These are phyloP conservation scores for Knipowitschia caucasica DNA, from an alignment of 2,797 vertebrate species.

Conservation along the genomic window DNA sequence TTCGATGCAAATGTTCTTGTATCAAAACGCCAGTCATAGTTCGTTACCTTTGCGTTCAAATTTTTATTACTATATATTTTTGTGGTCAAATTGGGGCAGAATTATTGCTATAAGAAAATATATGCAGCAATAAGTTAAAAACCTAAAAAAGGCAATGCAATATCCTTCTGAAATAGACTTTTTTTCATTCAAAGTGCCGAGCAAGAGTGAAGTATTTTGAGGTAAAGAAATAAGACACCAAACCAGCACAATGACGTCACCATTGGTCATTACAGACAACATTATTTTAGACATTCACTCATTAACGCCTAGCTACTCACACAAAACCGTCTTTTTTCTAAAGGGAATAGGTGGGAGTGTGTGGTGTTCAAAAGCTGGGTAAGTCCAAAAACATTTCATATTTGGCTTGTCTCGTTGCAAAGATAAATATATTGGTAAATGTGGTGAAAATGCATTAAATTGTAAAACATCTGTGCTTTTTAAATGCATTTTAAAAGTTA, in stretches of 20 bases:
- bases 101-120: slow-evolving; percentile 63
- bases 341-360: slow-evolving; percentile 21
- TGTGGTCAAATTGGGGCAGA: slow-evolving; percentile 16
- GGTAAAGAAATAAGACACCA: slow-evolving; percentile 55
- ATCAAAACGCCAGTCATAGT: no score
- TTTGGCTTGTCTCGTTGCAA: slow-evolving; percentile 10
- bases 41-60: no score
- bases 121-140: slow-evolving; percentile 5
- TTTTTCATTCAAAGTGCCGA: slow-evolving; percentile 39
- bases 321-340: slow-evolving; percentile 26
- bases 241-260: slow-evolving; percentile 34
- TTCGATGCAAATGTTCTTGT: no score
- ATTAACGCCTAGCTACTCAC: slow-evolving; percentile 27
- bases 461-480: neutral
- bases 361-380: slow-evolving; percentile 32
- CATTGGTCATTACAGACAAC: slow-evolving; percentile 31
- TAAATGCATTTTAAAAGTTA: no score
- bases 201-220: slow-evolving; percentile 35
- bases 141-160: neutral
- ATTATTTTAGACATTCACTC: slow-evolving; percentile 7
- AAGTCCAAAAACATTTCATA: slow-evolving; percentile 23
- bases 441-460: no score
- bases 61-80: neutral
- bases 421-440: neutral
- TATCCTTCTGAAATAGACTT: neutral